phyloP scores from a whole-genome alignment of 1,140 invertebrate genomes.

The Calephelis nemesis region DNA sequence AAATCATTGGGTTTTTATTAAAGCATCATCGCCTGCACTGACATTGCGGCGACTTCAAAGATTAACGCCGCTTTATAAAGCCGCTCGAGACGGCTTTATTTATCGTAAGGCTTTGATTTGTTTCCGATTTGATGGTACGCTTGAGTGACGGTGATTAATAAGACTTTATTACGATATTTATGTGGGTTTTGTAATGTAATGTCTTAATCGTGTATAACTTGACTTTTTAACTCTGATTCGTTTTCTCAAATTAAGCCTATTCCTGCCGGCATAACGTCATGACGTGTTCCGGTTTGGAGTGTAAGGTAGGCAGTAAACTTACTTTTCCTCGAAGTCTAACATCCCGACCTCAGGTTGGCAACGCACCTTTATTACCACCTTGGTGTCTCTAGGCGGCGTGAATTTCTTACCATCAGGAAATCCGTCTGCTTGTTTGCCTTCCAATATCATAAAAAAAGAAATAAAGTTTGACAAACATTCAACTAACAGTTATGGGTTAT shows the following conservation, averaged over 20 bases:
- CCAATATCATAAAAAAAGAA: too few relatives aligned
- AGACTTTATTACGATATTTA: constrained; percentile 33
- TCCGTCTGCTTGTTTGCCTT: too few relatives aligned
- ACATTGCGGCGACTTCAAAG: constrained; percentile 53
- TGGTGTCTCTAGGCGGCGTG: too few relatives aligned
- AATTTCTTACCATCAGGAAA: too few relatives aligned
- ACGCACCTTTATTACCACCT: too few relatives aligned
- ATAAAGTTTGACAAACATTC: too few relatives aligned
- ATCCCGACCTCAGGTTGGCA: too few relatives aligned
- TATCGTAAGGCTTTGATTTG: constrained; percentile 41
- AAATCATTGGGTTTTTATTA: constrained; percentile 72
- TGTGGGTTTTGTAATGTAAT: neutral
- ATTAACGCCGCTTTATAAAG: constrained; percentile 40
- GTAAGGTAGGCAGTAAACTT: too few relatives aligned
- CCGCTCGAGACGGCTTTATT: constrained; percentile 38
- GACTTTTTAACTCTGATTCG: neutral
- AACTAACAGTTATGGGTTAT: too few relatives aligned
- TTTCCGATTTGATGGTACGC: constrained; percentile 34
- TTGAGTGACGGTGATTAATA: constrained; percentile 29
- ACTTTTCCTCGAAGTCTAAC: too few relatives aligned
- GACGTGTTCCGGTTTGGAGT: too few relatives aligned
- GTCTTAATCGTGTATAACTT: neutral
- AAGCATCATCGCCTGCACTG: constrained; percentile 58
- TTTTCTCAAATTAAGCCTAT: neutral
- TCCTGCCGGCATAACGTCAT: too few relatives aligned